Conservation (phyloP, 2,113 vertebrate genomes). For the Prionailurus bengalensis region DNA sequence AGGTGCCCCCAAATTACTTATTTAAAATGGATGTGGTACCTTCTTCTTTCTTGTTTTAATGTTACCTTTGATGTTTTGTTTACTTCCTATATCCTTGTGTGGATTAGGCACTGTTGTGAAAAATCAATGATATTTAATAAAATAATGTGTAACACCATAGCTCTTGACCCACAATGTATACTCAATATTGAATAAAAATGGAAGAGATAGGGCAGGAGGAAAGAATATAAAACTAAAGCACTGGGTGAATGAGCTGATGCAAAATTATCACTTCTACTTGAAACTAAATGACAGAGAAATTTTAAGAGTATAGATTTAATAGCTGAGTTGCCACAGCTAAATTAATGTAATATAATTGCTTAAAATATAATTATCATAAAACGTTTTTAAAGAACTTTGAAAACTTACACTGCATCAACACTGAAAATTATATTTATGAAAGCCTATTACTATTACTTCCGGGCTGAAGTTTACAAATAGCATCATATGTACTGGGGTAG, state of each 20-base stretch:
- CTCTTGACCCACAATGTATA: background rate
- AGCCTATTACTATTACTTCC: background rate
- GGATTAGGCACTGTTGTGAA: background rate
- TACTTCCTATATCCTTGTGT: background rate
- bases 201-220: rapidly evolving
- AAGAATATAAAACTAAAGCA: background rate
- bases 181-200: background rate
- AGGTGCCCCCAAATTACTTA: background rate
- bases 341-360: background rate
- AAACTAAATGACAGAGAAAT: background rate
- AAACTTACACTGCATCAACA: background rate
- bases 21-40: background rate
- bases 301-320: background rate
- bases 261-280: background rate
- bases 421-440: background rate
- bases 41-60: background rate
- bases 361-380: background rate
- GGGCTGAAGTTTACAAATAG: background rate
- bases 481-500: background rate
- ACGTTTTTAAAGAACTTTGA: background rate
- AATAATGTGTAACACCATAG: background rate
- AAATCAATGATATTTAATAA: background rate
- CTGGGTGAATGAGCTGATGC: background rate
- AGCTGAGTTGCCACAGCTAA: background rate
- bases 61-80: background rate